A percentile compares a stretch with the other conserved stretches of the same genome.
Evolutionary conservation across 1,140 invertebrate species (phyloP).

Genomic region (Thalassaphorura encarpata): DNA sequence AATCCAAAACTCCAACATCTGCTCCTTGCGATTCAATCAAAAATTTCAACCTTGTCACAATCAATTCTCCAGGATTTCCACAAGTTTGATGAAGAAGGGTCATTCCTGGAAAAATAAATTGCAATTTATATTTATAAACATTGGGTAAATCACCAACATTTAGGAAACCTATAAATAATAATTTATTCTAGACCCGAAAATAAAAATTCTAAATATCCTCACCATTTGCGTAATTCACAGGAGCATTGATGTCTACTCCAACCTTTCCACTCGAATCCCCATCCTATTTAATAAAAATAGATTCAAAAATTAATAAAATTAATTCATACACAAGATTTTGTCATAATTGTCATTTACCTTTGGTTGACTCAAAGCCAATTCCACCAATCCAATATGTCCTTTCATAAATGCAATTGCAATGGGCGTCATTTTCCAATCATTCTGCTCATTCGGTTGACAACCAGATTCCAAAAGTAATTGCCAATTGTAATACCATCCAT

Average conservation of each 20-base stretch:
- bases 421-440: constrained; percentile 46
- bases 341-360: too few relatives aligned
- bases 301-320: too few relatives aligned
- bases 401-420: constrained; percentile 44
- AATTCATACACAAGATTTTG: too few relatives aligned
- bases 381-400: constrained; percentile 42
- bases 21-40: constrained; percentile 39
- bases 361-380: constrained; percentile 40
- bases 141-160: too few relatives aligned
- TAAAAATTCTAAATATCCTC: neutral
- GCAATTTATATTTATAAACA: too few relatives aligned
- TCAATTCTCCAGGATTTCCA: neutral
- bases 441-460: constrained; percentile 37
- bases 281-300: too few relatives aligned
- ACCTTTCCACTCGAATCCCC: too few relatives aligned
- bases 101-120: constrained; percentile 8
- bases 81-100: constrained; percentile 18
- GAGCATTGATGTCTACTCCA: constrained; percentile 41
- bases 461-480: constrained; percentile 44
- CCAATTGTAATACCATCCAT: constrained; percentile 47
- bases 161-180: too few relatives aligned
- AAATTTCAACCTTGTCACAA: constrained; percentile 37
- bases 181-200: too few relatives aligned
- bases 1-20: constrained; percentile 38
- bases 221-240: constrained; percentile 33